Conservation (phyloP, 2,113 vertebrate genomes). For the Tapirus terrestris region DNA sequence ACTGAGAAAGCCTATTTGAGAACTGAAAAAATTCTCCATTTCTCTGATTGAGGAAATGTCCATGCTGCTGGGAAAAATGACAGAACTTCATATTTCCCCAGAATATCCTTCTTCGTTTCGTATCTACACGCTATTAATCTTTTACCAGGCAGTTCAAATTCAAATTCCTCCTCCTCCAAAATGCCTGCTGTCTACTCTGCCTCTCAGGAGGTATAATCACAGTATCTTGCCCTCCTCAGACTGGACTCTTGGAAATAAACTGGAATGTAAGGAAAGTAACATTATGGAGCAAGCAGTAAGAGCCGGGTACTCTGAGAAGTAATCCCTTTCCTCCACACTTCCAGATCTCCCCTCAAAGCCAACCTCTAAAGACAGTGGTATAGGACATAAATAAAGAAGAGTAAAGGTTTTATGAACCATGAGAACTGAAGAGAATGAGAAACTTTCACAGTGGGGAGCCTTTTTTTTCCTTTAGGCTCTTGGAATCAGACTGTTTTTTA, state of each 20-base stretch:
- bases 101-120: background rate
- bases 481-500: background rate
- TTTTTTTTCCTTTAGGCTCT: background rate
- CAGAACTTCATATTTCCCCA: background rate
- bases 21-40: background rate
- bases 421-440: conserved; percentile 4
- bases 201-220: background rate
- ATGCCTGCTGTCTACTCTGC: background rate
- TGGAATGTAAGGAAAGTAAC: background rate
- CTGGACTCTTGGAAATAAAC: background rate
- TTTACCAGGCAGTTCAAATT: background rate
- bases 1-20: conserved; percentile 3
- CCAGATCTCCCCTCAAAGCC: background rate
- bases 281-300: background rate
- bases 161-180: background rate
- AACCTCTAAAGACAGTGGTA: background rate
- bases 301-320: background rate
- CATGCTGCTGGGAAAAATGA: background rate
- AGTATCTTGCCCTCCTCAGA: background rate
- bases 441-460: background rate
- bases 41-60: background rate
- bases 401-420: background rate
- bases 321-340: background rate
- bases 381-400: background rate
- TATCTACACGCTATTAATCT: background rate